phyloP scores from a whole-genome alignment of 2,113 vertebrate species.

The Conger conger region DNA sequence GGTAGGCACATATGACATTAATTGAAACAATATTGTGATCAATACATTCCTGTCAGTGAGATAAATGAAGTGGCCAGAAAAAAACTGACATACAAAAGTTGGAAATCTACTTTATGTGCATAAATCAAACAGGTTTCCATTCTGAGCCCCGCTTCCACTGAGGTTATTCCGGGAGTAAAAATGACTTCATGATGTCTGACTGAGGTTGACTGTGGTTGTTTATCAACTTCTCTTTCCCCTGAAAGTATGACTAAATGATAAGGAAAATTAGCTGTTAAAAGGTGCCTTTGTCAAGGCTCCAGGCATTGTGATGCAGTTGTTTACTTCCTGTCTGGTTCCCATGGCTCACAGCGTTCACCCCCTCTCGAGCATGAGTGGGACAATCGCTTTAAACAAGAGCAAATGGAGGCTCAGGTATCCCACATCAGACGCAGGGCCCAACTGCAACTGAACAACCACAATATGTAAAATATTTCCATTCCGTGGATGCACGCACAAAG shows the following conservation, averaged over 20 bases:
- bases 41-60: background rate
- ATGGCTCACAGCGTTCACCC: background rate
- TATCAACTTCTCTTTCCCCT: too few species aligned
- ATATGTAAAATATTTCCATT: too few species aligned
- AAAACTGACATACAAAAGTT: background rate
- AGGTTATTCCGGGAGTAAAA: background rate
- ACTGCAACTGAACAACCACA: too few species aligned
- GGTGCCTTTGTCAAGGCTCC: background rate
- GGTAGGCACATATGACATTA: background rate
- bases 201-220: background rate
- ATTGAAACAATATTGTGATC: background rate
- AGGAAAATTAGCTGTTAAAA: background rate
- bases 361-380: too few species aligned
- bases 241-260: background rate
- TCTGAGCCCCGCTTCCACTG: background rate
- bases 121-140: background rate
- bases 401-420: too few species aligned
- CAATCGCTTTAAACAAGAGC: too few species aligned
- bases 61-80: background rate
- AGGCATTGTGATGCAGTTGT: background rate
- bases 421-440: too few species aligned
- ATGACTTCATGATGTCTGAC: background rate
- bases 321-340: background rate
- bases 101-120: background rate
- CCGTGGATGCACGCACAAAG: too few species aligned